Base-by-base conservation (phyloP, 2,888 invertebrate species). In the Noctua pronuba region DNA sequence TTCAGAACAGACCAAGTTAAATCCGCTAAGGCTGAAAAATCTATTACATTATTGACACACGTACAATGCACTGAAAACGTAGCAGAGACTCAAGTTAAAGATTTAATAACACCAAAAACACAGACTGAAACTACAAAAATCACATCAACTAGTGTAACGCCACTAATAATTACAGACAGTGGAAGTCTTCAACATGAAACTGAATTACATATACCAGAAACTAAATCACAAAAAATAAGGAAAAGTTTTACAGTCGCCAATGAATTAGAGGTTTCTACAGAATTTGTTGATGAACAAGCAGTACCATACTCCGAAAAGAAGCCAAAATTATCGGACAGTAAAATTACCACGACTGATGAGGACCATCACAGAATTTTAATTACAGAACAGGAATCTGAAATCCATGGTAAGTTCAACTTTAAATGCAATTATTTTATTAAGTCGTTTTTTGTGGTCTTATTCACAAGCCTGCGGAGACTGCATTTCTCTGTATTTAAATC, bases 61-160 rank as follows among this genome's bases (percentile, higher is more conserved):
- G 75, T 96, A 90, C 93, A 94, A 91, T 94, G 95, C 89, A 92
- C 94, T 75, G 96, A 96, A 92, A 94, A 93, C 88, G 87, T 95
- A 80, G 72, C 91, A 73, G 92, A 95, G 89, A 90, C 89, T 83
- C 91, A 92, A 81, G 87, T 90, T 49, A 91, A 93, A 75, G 93
- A 95, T 82, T 89, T 96, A 35, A 80, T 86, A 77, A 89, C 91
- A 90, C 90, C 90, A 67, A 83, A 86, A 82, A 86, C 90, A 86
- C 88, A 89, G 82, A 89, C 88, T 46, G 92, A 93, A 92, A 91
- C 84, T 28, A 89, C 93, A 77, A 93, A 91, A 79, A 82, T 94
- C 35, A 92, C 93, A 86, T 93, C 95, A 75, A 92, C 92, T 75
- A 92, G 91, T 85, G 88, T 94, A 74, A 92, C 93, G 87, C 94